Conservation (phyloP, 2,888 invertebrate genomes). For the Tanypteryx hageni region DNA sequence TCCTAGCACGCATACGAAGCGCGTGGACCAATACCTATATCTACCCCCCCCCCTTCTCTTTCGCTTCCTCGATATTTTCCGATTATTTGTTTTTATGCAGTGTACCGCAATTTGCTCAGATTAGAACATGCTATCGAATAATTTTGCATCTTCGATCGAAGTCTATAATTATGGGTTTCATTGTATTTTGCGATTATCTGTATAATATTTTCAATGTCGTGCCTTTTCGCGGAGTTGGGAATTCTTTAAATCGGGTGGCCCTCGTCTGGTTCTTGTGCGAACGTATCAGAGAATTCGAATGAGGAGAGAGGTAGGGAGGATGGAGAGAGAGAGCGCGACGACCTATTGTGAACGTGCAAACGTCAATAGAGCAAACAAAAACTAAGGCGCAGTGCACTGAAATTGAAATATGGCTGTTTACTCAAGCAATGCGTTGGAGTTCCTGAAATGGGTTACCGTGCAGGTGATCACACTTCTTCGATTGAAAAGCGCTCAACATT, state of each 20-base stretch:
- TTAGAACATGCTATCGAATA: neutral
- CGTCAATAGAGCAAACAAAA: too few relatives aligned
- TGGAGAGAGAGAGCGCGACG: neutral
- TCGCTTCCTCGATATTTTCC: neutral
- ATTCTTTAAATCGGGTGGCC: neutral
- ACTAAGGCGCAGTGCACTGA: too few relatives aligned
- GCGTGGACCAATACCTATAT: too few relatives aligned
- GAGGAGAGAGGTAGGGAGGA: neutral
- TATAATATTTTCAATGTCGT: neutral
- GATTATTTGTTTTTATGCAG: neutral
- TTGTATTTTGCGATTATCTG: neutral
- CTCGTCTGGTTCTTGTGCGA: neutral
- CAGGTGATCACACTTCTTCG: too few relatives aligned
- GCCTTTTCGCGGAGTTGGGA: conserved; percentile 1
- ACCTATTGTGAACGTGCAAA: neutral
- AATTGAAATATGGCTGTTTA: too few relatives aligned
- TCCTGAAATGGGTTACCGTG: too few relatives aligned
- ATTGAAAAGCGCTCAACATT: too few relatives aligned
- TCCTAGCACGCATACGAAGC: too few relatives aligned
- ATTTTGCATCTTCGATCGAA: neutral
- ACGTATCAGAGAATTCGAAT: neutral
- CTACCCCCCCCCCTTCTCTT: too few relatives aligned
- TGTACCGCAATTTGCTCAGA: neutral
- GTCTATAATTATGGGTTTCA: neutral
- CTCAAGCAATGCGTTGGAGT: too few relatives aligned